Evolutionary conservation across 2,797 vertebrate genomes (phyloP).

Genomic region (Centropyge bicolor): DNA sequence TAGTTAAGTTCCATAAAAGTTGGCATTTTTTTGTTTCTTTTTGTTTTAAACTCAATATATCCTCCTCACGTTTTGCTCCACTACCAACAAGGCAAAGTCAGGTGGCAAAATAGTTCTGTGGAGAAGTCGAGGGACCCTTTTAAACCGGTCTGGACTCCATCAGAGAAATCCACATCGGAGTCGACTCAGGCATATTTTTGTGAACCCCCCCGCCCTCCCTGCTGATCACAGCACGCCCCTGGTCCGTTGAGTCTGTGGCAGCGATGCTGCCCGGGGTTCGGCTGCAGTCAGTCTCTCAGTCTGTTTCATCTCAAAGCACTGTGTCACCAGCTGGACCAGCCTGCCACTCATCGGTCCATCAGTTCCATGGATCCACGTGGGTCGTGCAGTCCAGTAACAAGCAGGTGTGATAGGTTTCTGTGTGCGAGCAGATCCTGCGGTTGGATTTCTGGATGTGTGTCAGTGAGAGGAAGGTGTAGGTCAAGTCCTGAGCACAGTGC

Average conservation of each 20-base stretch:
- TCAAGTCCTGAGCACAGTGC: slow-evolving; percentile 78
- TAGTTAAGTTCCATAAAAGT: slow-evolving; percentile 73
- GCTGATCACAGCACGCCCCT: slow-evolving; percentile 26
- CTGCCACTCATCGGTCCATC: slow-evolving; percentile 12
- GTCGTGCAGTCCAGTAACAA: slow-evolving; percentile 63
- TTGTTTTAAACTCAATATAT: slow-evolving; percentile 67
- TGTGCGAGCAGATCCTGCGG: slow-evolving; percentile 63
- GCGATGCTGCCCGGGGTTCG: slow-evolving; percentile 34
- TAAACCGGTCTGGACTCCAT: slow-evolving; percentile 37
- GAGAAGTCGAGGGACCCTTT: slow-evolving; percentile 47
- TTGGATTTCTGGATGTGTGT: slow-evolving; percentile 48
- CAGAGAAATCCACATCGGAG: slow-evolving; percentile 53
- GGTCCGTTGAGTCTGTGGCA: slow-evolving; percentile 36
- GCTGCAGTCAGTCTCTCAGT: slow-evolving; percentile 19
- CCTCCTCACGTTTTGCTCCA: slow-evolving; percentile 56
- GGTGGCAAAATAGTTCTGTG: slow-evolving; percentile 58
- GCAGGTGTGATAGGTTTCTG: slow-evolving; percentile 58
- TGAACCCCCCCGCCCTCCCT: slow-evolving; percentile 7
- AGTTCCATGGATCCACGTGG: background rate
- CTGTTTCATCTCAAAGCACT: slow-evolving; percentile 54
- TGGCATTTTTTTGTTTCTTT: slow-evolving; percentile 57
- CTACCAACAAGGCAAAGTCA: slow-evolving; percentile 69
- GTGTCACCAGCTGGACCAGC: slow-evolving; percentile 24
- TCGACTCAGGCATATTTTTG: slow-evolving; percentile 32
- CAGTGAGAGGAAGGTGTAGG: slow-evolving; percentile 57